Conservation (phyloP, 2,888 invertebrate genomes). For the Pasiphila rectangulata region DNA sequence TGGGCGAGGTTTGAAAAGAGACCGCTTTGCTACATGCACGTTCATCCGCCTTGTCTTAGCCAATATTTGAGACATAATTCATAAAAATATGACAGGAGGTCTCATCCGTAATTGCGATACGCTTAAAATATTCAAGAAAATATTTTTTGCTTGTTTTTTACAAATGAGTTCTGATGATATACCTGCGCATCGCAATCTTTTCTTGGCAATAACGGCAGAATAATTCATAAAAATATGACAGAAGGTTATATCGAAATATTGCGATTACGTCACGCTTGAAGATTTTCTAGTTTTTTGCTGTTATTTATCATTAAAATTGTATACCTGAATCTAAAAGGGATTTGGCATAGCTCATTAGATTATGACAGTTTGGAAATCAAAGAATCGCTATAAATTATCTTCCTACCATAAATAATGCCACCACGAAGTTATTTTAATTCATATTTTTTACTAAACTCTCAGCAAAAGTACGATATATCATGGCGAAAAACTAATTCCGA, state of each 20-base stretch:
- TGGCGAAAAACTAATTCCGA: too few relatives aligned
- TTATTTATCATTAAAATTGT: conserved; percentile 11
- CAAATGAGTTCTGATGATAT: conserved; percentile 25
- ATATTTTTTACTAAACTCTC: too few relatives aligned
- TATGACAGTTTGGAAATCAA: conserved; percentile 8
- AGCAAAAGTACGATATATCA: too few relatives aligned
- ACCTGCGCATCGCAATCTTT: conserved; percentile 19
- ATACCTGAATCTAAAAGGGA: neutral
- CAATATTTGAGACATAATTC: conserved; percentile 24
- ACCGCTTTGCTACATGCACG: conserved; percentile 65
- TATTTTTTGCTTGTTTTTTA: conserved; percentile 17
- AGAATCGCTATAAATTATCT: neutral
- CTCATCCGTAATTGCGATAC: conserved; percentile 17
- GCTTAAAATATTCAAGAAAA: conserved; percentile 18
- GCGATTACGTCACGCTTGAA: conserved; percentile 19
- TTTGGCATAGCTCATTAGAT: conserved; percentile 1
- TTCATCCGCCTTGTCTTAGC: conserved; percentile 42
- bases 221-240: conserved; percentile 27
- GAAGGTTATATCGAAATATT: conserved; percentile 17
- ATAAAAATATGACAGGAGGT: conserved; percentile 26
- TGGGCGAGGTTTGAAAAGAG: conserved; percentile 65
- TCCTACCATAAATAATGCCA: neutral
- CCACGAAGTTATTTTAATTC: too few relatives aligned
- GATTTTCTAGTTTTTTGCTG: conserved; percentile 16
- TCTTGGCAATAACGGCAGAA: conserved; percentile 5